Base-by-base conservation (phyloP, 1,140 invertebrate species). In the Aphis craccivora region DNA sequence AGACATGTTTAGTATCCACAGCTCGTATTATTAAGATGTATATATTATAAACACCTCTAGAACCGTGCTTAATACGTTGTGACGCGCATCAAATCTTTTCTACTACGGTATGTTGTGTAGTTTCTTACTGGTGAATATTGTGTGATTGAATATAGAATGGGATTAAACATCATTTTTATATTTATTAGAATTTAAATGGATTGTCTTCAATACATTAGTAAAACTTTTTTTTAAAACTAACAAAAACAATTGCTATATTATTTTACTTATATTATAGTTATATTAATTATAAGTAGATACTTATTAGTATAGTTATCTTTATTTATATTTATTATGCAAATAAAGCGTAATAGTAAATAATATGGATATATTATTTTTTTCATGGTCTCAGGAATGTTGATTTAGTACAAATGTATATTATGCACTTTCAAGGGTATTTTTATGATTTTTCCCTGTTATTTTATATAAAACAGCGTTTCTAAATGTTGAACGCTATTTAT, bases 61-160 rank as follows among this genome's bases (percentile, higher is more conserved):
- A 51, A 81, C 43, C 90, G 67, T 91, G 90, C 90, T 81, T 91
- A 91, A 91, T 91, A 60, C 40, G 25, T n/a, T 76, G 76, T 91
- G 90, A 83, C 20, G 43, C 76, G 90, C 35, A 83, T 91, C 81
- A 91, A 67, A 14, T 37, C 8, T 90, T 90, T 89, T 67, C 11
- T 67, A 67, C 37, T 45, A 25, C 2, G 9, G 25, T 51, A 53
- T 55, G n/a, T 67, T 22, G n/a, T 55, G 30, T n/a, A 43, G 37
- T 90, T 90, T 43, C 51, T 37, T 37, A 90, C 11, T 40, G 14
- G 35, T 35, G 35, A 53, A 89, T 37, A 11, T 40, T 25, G 88
- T 60, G 25, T 90, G 37, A 37, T 55, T 60, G 37, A 40, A 90
- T 67, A 35, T 23, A 22, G 55, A 67, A 90, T n/a, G 55, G n/a